These are phyloP conservation scores for Ascaphus truei DNA, from an alignment of 2,113 vertebrate genomes.

Conservation along the genomic window DNA sequence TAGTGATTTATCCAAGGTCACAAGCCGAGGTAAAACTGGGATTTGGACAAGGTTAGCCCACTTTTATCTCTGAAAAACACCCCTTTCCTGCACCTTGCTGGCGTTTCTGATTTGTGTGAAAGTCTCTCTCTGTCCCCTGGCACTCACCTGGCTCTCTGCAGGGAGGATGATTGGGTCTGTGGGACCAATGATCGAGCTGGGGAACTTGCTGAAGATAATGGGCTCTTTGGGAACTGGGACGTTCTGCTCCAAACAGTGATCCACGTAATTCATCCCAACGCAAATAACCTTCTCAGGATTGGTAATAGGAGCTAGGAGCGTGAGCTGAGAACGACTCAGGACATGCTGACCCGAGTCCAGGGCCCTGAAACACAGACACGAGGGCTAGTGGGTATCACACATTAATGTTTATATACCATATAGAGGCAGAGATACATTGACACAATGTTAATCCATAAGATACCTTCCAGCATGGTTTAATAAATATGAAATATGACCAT, in stretches of 20 bases:
- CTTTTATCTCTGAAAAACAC: no score
- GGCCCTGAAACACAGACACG: constrained; percentile 56
- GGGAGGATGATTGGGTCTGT: constrained; percentile 77
- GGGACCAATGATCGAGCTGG: constrained; percentile 81
- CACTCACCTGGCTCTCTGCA: constrained; percentile 65
- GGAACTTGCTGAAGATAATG: constrained; percentile 94
- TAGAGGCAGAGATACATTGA: background rate
- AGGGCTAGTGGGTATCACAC: background rate
- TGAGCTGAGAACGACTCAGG: constrained; percentile 51
- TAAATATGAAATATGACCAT: no score
- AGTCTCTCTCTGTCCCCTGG: no score
- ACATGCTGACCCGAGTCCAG: constrained; percentile 58
- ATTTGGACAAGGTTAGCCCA: no score
- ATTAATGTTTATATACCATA: background rate
- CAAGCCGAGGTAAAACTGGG: no score
- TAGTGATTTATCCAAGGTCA: no score
- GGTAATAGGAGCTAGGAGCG: constrained; percentile 73
- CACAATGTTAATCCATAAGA: no score
- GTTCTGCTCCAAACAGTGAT: constrained; percentile 88
- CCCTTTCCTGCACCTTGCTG: no score
- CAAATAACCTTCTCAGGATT: constrained; percentile 87
- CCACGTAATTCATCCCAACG: constrained; percentile 88
- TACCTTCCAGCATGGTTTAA: no score
- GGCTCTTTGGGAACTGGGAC: constrained; percentile 75
- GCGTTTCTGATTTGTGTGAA: no score